Evolutionary conservation across 2,113 vertebrate species (phyloP), one percentile per base, ranked within the genome.

Genomic region (Etheostoma cragini): DNA sequence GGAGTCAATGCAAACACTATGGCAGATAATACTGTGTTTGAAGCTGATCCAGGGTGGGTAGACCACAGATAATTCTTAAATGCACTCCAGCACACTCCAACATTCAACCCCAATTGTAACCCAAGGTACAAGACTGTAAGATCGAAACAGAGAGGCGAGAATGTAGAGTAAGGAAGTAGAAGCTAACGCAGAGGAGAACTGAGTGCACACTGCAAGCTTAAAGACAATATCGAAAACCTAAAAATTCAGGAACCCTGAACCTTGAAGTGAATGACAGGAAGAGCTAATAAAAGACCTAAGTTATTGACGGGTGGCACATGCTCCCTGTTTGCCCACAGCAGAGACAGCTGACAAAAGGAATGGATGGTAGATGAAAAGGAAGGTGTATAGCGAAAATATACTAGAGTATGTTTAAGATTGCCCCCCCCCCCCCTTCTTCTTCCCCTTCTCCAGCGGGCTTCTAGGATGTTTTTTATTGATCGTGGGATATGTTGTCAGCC

Each of bases 391-490:
- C 11, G 76, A 89, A 78, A 50, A 74, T 54, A 74, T 62, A 76
- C 33, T 76, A 24, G 8, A 45, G 61, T 58, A 77, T 63, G 74
- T 58, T 81, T 87, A 87, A 81, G 4, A 73, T 8, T 63, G 53
- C 8, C 33, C 45, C 26, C 54, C 35, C 33, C 14, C 12, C 6
- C 49, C 35, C 22, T 13, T 10, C 22, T 12, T 22, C 49, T 75
- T 50, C 53, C 49, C 84, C 76, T 83, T 63, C 81, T 78, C 65
- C 61, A 68, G 58, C 58, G 8, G 84, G 77, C 80, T 84, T 85
- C 80, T 86, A 89, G 90, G 88, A 93, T 88, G 90, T 80, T 87
- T 73, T 73, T 67, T 93, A 95, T 95, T 85, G 94, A 95, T 95
- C 81, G 50, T 38, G 77, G 88, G 89, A 90, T 91, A 87, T 88